A percentile compares a stretch with the other conserved stretches of the same genome.
Evolutionary conservation across 2,797 vertebrate species (phyloP).

Genomic region (Lithobates sylvaticus): DNA sequence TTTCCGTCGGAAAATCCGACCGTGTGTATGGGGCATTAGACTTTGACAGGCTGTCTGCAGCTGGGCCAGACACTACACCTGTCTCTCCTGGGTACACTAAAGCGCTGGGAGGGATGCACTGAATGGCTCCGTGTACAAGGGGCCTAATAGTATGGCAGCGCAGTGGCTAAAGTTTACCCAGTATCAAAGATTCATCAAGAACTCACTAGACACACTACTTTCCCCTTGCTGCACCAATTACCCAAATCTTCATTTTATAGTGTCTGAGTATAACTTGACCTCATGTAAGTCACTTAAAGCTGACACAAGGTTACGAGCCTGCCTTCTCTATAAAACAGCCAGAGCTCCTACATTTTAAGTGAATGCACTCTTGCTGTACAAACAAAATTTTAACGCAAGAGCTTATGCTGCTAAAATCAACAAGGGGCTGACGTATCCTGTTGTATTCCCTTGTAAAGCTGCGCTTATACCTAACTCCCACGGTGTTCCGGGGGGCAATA

Average conservation of each 20-base stretch:
- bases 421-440: constrained; percentile 5
- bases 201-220: no score
- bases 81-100: no score
- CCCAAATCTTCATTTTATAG: not conserved
- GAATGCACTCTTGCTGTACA: not conserved
- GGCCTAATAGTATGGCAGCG: no score
- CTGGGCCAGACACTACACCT: no score
- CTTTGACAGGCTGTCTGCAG: no score
- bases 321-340: constrained; percentile 12
- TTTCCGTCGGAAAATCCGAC: no score
- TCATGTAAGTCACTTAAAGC: not conserved
- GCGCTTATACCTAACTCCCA: constrained; percentile 23
- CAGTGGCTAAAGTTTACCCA: no score
- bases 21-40: no score
- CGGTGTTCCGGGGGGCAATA: constrained; percentile 6
- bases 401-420: constrained; percentile 11
- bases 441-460: constrained; percentile 17
- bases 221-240: no score
- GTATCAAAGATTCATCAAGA: no score
- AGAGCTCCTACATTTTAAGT: not conserved
- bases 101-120: no score
- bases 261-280: not conserved
- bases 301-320: not conserved
- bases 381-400: not conserved
- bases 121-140: no score